Conservation (phyloP, 2,113 vertebrate genomes). For the Calyptommatus sinebrachiatus region DNA sequence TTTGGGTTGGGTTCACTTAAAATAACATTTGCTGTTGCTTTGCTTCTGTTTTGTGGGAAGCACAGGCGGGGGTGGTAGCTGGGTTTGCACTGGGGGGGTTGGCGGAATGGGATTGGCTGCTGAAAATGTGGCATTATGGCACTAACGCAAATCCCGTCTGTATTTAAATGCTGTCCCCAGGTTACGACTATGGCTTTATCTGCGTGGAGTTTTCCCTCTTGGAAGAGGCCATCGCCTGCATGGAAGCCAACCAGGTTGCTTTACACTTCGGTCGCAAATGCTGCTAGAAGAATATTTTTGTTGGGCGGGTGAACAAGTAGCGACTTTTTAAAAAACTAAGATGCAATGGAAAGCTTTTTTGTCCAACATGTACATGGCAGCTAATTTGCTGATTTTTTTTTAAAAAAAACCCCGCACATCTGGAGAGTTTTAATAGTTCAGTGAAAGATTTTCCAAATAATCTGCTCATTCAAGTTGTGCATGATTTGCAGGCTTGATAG, state of each 20-base stretch:
- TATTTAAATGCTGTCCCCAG: constrained; percentile 99
- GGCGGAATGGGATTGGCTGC: constrained; percentile 72
- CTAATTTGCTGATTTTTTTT: constrained; percentile 52
- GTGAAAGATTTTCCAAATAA: constrained; percentile 27
- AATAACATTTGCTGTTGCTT: constrained; percentile 49
- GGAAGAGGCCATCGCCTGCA: constrained; percentile 99
- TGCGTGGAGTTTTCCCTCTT: constrained; percentile 99
- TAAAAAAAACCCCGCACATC: constrained; percentile 38
- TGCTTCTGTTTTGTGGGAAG: constrained; percentile 47
- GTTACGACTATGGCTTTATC: constrained; percentile 99
- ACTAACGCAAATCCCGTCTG: constrained; percentile 99
- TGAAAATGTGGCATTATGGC: constrained; percentile 74
- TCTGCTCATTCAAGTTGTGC: constrained; percentile 40
- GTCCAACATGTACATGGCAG: constrained; percentile 35
- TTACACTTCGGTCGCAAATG: constrained; percentile 93
- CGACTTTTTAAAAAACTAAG: constrained; percentile 57
- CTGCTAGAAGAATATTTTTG: constrained; percentile 82
- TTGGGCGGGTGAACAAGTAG: constrained; percentile 77
- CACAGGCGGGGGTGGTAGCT: constrained; percentile 56
- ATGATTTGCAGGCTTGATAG: constrained; percentile 31
- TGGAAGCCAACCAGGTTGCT: constrained; percentile 99
- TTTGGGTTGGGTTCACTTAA: constrained; percentile 48
- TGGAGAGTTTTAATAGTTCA: constrained; percentile 46
- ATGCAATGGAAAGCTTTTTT: constrained; percentile 60
- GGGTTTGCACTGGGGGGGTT: constrained; percentile 71